Percentiles rank a stretch among this genome's conserved stretches.
Evolutionary conservation across 2,888 invertebrate genomes (phyloP).

Genomic region (Apocheima hispidaria): DNA sequence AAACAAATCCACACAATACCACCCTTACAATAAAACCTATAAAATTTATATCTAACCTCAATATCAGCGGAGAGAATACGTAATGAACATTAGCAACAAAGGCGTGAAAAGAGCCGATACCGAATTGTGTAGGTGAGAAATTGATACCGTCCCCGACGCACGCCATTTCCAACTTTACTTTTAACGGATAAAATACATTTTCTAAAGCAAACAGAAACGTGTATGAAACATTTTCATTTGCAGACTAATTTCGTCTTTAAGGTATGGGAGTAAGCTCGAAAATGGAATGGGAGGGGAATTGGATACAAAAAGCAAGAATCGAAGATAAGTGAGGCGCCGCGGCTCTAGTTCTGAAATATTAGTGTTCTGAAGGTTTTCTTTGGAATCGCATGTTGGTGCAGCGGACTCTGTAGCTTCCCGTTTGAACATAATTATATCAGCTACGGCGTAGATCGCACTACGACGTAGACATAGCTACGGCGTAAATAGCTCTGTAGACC

Average conservation of each 20-base stretch:
- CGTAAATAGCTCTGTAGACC: conserved; percentile 23
- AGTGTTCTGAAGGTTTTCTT: conserved; percentile 74
- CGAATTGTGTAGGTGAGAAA: conserved; percentile 75
- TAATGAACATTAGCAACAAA: conserved; percentile 84
- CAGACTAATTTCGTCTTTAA: conserved; percentile 51
- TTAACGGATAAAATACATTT: conserved; percentile 49
- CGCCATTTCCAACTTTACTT: conserved; percentile 51
- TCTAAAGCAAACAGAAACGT: conserved; percentile 40
- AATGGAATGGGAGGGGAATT: conserved; percentile 17
- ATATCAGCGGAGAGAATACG: conserved; percentile 80
- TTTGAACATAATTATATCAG: conserved; percentile 55
- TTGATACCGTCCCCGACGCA: conserved; percentile 54
- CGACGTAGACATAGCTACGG: conserved; percentile 32
- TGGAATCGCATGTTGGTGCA: conserved; percentile 63
- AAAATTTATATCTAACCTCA: conserved; percentile 77
- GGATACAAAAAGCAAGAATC: conserved; percentile 61
- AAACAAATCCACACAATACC: conserved; percentile 71
- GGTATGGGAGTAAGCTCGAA: conserved; percentile 39
- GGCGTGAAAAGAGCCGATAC: conserved; percentile 78
- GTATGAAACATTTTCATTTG: conserved; percentile 52
- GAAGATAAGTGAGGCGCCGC: conserved; percentile 75
- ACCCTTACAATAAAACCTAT: conserved; percentile 72
- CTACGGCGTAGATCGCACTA: conserved; percentile 30
- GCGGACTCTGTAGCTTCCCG: conserved; percentile 56
- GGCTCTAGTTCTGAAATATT: conserved; percentile 74